Conservation (phyloP, 2,797 vertebrate genomes). For the Gymnopithys bicolor region DNA sequence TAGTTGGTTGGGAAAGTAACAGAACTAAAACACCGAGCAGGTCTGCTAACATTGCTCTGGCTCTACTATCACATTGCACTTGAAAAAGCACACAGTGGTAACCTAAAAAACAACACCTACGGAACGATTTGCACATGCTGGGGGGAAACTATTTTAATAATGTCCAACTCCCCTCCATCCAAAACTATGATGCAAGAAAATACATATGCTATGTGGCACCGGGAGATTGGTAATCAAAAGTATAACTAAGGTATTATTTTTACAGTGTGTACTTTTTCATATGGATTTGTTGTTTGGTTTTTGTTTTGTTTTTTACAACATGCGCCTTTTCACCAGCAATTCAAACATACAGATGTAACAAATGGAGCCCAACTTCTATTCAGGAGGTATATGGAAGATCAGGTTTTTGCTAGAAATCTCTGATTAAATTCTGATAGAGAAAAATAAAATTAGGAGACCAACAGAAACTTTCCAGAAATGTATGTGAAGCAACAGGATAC, state of each 20-base stretch:
- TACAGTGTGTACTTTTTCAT: background rate
- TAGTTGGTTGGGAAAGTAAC: background rate
- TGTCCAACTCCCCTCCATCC: accelerated
- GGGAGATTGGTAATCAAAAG: background rate
- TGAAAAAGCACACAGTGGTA: background rate
- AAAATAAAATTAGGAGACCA: background rate
- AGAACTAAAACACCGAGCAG: background rate
- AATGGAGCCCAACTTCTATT: background rate
- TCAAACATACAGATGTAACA: background rate
- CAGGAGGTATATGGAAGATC: background rate
- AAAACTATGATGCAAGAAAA: background rate
- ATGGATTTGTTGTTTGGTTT: background rate
- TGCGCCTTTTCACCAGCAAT: background rate
- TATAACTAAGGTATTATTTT: background rate
- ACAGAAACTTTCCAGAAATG: background rate
- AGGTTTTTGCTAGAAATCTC: background rate
- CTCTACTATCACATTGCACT: background rate
- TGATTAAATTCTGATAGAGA: background rate
- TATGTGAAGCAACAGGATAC: background rate
- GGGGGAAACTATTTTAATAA: background rate
- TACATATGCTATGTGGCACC: accelerated
- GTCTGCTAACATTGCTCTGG: background rate
- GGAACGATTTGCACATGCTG: background rate
- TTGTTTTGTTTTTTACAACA: background rate
- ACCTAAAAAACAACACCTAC: background rate